phyloP scores from a whole-genome alignment of 2,113 vertebrate species.

The Sinocyclocheilus anshuiensis region DNA sequence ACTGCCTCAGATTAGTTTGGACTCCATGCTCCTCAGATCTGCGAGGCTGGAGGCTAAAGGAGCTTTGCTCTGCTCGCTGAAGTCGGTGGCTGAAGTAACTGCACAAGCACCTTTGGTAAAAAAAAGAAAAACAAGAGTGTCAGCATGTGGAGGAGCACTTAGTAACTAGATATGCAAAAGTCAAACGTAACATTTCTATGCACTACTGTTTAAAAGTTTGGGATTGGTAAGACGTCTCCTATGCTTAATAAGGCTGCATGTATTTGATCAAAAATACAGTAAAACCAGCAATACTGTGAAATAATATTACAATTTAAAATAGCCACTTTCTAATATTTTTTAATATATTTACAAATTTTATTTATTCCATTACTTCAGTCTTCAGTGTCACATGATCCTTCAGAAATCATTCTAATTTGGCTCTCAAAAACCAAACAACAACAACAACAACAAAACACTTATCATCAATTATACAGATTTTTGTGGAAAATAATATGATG shows the following conservation, averaged over 20 bases:
- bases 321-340: neutral
- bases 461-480: neutral
- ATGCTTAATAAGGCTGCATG: neutral
- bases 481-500: neutral
- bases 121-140: conserved; percentile 9
- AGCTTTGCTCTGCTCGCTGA: conserved; percentile 76
- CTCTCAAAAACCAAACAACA: neutral
- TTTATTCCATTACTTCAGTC: neutral
- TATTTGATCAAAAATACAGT: neutral
- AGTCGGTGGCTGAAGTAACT: conserved; percentile 70
- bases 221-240: neutral
- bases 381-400: neutral
- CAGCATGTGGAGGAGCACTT: neutral
- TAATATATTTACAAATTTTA: neutral
- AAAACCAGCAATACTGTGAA: neutral
- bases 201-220: neutral
- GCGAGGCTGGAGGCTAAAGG: conserved; percentile 73
- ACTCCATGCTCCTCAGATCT: conserved; percentile 42
- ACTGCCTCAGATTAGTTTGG: conserved; percentile 11
- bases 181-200: neutral
- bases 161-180: neutral
- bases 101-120: conserved; percentile 71
- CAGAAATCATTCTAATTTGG: neutral
- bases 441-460: too few species aligned
- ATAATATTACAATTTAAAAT: neutral